Evolutionary conservation across 2,797 vertebrate genomes (phyloP).

Genomic region (Sylvia borin): DNA sequence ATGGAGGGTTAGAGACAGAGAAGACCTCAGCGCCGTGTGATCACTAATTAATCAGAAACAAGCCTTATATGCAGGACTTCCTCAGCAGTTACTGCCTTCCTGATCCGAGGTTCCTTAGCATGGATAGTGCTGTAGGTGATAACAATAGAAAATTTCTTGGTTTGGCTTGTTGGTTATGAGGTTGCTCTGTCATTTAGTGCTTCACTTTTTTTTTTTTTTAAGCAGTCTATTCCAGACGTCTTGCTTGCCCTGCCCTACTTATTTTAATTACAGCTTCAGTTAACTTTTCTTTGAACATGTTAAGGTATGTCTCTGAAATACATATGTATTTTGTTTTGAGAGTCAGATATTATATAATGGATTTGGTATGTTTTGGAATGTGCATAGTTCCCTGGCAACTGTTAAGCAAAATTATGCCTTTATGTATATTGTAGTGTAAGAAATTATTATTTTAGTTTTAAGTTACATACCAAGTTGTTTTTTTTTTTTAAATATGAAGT

Average conservation of each 20-base stretch:
- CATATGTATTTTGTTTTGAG: constrained; percentile 26
- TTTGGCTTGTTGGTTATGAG: not conserved
- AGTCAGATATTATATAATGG: constrained; percentile 55
- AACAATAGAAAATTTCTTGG: not conserved
- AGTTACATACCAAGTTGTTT: constrained; percentile 25
- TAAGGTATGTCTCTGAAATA: constrained; percentile 66
- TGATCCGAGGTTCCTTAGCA: not conserved
- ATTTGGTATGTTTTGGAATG: constrained; percentile 63
- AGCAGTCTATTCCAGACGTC: constrained; percentile 1
- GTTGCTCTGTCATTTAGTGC: not conserved
- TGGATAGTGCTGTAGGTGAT: not conserved
- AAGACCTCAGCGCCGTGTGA: fast-evolving
- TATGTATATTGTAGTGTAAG: constrained; percentile 56
- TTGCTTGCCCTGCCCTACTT: constrained; percentile 31
- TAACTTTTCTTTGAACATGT: constrained; percentile 72
- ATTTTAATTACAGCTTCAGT: constrained; percentile 71
- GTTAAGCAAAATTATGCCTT: constrained; percentile 62
- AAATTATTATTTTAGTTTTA: constrained; percentile 73
- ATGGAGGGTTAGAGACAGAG: not conserved
- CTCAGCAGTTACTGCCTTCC: not conserved
- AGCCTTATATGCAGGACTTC: not conserved
- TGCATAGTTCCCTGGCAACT: constrained; percentile 58
- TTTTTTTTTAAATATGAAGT: constrained; percentile 47
- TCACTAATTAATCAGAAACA: not conserved
- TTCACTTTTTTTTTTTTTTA: not conserved